A percentile compares a stretch with the other conserved stretches of the same genome.
phyloP scores from a whole-genome alignment of 2,113 vertebrate genomes.

The Saimiri boliviensis region DNA sequence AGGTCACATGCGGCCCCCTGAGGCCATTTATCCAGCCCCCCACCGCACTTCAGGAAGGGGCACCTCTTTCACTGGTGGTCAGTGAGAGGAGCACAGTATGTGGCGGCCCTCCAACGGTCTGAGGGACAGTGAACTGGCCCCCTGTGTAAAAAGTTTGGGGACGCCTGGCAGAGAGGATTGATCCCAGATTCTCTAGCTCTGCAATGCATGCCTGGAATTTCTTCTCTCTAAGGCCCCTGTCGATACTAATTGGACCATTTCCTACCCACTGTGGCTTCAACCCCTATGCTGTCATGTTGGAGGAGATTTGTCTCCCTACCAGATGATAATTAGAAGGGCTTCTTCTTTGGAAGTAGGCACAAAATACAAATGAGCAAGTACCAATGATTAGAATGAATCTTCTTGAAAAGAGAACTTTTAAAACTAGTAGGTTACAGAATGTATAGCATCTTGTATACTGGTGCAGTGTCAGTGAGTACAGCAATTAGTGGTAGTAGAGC shows the following conservation, averaged over 20 bases:
- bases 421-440: neutral
- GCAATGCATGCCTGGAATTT: neutral
- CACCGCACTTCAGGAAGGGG: too few species aligned
- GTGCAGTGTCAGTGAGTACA: too few species aligned
- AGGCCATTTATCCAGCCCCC: too few species aligned
- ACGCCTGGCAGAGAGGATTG: too few species aligned
- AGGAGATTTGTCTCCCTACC: neutral
- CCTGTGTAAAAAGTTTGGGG: too few species aligned
- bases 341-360: neutral
- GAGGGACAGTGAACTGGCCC: too few species aligned
- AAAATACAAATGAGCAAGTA: neutral
- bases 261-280: neutral
- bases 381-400: neutral
- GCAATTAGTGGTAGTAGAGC: neutral
- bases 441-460: accelerated
- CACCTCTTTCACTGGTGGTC: too few species aligned
- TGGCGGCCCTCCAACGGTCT: too few species aligned
- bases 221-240: neutral
- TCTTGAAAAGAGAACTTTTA: neutral
- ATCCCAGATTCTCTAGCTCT: neutral
- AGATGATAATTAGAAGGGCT: neutral
- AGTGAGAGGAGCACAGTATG: too few species aligned
- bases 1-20: too few species aligned
- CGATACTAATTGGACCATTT: neutral
- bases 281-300: neutral